A percentile compares a stretch with the other conserved stretches of the same genome.
phyloP scores from a whole-genome alignment of 2,113 vertebrate species.

The Rhinopomastus cyanomelas region DNA sequence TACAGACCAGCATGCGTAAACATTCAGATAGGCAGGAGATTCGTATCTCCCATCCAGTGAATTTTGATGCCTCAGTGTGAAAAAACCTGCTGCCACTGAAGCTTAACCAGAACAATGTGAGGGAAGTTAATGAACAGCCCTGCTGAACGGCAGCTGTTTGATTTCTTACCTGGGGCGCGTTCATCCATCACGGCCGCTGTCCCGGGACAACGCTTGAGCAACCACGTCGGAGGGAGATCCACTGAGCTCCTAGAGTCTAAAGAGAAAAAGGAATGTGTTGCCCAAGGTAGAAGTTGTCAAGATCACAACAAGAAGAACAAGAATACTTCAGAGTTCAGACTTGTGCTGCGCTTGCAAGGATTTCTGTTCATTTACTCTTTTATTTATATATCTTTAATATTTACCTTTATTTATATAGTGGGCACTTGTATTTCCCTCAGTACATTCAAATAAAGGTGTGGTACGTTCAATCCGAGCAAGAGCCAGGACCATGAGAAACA shows the following conservation, averaged over 20 bases:
- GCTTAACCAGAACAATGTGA: constrained; percentile 15
- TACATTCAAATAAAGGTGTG: not conserved
- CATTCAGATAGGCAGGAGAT: not conserved
- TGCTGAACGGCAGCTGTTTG: not conserved
- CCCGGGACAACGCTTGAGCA: constrained; percentile 19
- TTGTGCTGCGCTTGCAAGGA: not conserved
- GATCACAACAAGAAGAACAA: not conserved
- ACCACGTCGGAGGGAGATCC: not conserved
- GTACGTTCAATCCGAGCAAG: not conserved
- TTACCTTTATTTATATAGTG: no score
- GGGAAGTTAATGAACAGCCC: constrained; percentile 22
- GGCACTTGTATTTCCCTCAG: no score
- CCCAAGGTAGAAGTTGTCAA: not conserved
- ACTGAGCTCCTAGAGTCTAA: constrained; percentile 31
- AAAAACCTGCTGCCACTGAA: constrained; percentile 12
- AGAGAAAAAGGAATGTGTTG: constrained; percentile 17
- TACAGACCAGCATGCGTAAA: not conserved
- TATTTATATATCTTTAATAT: not conserved
- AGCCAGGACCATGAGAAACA: not conserved
- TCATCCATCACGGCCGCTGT: constrained; percentile 22
- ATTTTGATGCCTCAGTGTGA: not conserved
- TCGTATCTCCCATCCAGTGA: not conserved
- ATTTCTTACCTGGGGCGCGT: constrained; percentile 41
- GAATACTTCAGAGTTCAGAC: not conserved
- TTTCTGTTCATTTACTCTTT: not conserved